phyloP scores from a whole-genome alignment of 37 sponge, comb jelly and placozoan genomes.

The Corticium candelabrum region DNA sequence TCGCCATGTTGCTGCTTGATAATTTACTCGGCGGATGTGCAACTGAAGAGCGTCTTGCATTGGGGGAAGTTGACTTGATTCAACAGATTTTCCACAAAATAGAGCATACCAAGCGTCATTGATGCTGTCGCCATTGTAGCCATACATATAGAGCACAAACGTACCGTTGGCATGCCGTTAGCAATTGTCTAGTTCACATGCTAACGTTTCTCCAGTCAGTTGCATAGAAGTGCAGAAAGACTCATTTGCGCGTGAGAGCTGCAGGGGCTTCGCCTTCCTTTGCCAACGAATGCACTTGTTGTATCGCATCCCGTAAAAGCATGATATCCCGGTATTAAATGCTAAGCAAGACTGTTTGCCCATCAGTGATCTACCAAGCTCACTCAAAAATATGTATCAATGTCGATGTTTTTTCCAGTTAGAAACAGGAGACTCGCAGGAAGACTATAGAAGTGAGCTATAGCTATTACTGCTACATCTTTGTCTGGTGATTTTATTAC shows the following conservation, averaged over 20 bases:
- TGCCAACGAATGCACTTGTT: not conserved
- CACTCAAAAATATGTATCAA: not conserved
- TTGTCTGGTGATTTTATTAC: not conserved
- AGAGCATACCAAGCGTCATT: too few species aligned
- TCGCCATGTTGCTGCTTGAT: not conserved
- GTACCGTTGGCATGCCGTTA: not conserved
- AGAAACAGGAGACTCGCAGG: not conserved
- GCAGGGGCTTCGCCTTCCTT: not conserved
- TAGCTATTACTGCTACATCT: not conserved
- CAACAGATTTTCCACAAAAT: too few species aligned
- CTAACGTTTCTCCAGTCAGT: not conserved
- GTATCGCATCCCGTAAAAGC: not conserved
- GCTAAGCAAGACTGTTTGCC: not conserved
- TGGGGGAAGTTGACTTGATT: not conserved
- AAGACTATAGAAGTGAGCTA: not conserved
- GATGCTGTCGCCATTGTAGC: too few species aligned
- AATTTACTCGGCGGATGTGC: not conserved
- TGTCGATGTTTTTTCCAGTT: not conserved
- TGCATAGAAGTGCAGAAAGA: too few species aligned
- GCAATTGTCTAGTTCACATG: not conserved
- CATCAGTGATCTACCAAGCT: not conserved
- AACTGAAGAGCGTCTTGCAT: not conserved
- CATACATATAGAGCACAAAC: not conserved
- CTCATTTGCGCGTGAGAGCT: not conserved
- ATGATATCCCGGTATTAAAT: not conserved